These are phyloP conservation scores for Drosophila conformis DNA, from an alignment of 2,888 invertebrate genomes.

Conservation along the genomic window DNA sequence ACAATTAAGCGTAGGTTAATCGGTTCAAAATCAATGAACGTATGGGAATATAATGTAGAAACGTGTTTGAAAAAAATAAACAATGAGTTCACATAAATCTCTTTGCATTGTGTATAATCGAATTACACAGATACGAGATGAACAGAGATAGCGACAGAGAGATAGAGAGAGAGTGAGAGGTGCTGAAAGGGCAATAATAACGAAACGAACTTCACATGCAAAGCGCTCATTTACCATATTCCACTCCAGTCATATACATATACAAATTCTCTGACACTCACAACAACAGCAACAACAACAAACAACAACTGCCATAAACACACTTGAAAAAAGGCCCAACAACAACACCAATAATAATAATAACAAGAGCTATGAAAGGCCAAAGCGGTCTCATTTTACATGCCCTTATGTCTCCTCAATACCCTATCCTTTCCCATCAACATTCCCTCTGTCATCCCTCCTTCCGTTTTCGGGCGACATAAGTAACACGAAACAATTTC, in stretches of 20 bases:
- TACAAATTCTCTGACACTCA: constrained; percentile 49
- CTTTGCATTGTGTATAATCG: constrained; percentile 70
- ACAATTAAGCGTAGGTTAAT: constrained; percentile 75
- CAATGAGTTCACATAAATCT: constrained; percentile 67
- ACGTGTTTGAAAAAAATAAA: constrained; percentile 56
- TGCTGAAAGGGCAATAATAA: constrained; percentile 30
- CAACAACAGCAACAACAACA: constrained; percentile 48
- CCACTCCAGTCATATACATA: constrained; percentile 26
- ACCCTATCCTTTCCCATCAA: constrained; percentile 15
- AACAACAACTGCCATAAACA: constrained; percentile 70
- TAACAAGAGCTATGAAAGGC: constrained; percentile 37
- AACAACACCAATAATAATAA: constrained; percentile 24
- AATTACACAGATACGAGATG: constrained; percentile 52
- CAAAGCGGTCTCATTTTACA: constrained; percentile 55
- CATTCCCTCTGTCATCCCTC: constrained; percentile 3
- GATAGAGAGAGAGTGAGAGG: neutral
- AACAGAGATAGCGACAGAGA: constrained; percentile 17
- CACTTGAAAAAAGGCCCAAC: constrained; percentile 58
- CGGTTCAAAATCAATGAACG: constrained; percentile 71
- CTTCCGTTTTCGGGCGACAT: constrained; percentile 61
- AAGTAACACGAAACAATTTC: constrained; percentile 80
- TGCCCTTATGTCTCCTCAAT: constrained; percentile 36
- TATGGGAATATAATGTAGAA: constrained; percentile 58
- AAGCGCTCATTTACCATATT: constrained; percentile 72
- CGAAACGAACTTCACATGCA: constrained; percentile 60